Evolutionary conservation across 1,140 invertebrate genomes (phyloP).

Genomic region (Orchesella cincta): DNA sequence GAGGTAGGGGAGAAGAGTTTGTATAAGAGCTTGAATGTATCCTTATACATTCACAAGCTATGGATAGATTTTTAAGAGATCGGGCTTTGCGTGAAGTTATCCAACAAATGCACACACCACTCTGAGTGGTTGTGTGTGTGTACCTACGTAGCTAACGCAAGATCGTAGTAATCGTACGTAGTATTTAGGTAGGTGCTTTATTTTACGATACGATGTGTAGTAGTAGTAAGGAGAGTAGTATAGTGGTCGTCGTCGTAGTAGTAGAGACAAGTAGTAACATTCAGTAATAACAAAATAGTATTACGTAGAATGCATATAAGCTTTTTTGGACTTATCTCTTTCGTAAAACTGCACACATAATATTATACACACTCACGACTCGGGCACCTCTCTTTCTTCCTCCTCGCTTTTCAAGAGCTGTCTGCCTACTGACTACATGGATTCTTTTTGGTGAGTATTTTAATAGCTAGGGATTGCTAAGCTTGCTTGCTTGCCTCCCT

Average conservation of each 20-base stretch:
- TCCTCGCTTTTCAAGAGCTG: slow-evolving; percentile 8
- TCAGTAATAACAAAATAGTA: neutral
- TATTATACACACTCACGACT: neutral
- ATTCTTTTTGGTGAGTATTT: slow-evolving; percentile 5
- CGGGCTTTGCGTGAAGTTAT: slow-evolving; percentile 16
- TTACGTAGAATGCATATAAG: neutral
- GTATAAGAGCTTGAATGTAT: neutral
- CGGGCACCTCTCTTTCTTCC: neutral
- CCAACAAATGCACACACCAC: slow-evolving; percentile 11
- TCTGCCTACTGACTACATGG: neutral
- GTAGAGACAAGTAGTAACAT: slow-evolving; percentile 3
- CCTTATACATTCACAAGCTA: neutral
- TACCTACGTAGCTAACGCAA: neutral
- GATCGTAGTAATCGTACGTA: slow-evolving; percentile 5
- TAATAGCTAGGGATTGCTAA: neutral
- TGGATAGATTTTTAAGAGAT: neutral
- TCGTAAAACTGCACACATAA: neutral
- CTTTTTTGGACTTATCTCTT: neutral
- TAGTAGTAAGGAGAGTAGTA: slow-evolving; percentile 13
- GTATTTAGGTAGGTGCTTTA: slow-evolving; percentile 26
- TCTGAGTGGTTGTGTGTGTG: neutral
- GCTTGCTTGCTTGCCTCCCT: neutral
- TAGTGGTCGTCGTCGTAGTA: neutral
- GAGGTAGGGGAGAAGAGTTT: neutral
- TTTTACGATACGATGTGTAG: slow-evolving; percentile 29